Conservation (phyloP, 2,888 invertebrate genomes). For the Nephrocerus scutellatus region DNA sequence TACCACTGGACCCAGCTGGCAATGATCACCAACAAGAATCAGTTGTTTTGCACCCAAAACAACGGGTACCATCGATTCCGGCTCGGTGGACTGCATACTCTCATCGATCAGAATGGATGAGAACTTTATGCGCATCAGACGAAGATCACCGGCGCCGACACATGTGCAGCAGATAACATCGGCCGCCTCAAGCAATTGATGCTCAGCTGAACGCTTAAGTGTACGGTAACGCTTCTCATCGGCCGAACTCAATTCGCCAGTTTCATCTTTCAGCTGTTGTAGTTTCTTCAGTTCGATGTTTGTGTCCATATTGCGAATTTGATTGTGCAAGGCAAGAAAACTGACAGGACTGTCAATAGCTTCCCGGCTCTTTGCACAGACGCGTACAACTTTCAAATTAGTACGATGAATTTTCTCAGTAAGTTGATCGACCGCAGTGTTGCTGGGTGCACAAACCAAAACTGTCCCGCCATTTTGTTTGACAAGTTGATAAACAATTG, state of each 20-base stretch:
- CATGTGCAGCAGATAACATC: constrained; percentile 99
- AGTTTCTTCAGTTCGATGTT: constrained; percentile 90
- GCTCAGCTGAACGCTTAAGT: constrained; percentile 83
- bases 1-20: constrained; percentile 97
- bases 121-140: constrained; percentile 88
- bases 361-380: constrained; percentile 97
- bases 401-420: constrained; percentile 98
- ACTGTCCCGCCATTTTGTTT: constrained; percentile 92
- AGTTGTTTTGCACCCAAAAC: constrained; percentile 94
- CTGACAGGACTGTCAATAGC: constrained; percentile 97
- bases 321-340: constrained; percentile 93
- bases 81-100: constrained; percentile 95
- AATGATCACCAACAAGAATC: constrained; percentile 97
- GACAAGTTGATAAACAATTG: constrained; percentile 96
- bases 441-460: constrained; percentile 96
- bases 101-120: constrained; percentile 95
- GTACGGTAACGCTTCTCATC: constrained; percentile 92
- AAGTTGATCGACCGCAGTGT: constrained; percentile 98
- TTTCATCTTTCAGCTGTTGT: constrained; percentile 95
- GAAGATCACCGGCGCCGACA: constrained; percentile 95
- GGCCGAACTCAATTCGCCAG: constrained; percentile 90
- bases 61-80: constrained; percentile 98
- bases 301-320: constrained; percentile 90
- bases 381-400: constrained; percentile 83
- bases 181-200: constrained; percentile 85